Percentiles rank a stretch among this genome's conserved stretches.
phyloP scores from a whole-genome alignment of 92 coral and sea anemone species.

The Phenganax subtilis region DNA sequence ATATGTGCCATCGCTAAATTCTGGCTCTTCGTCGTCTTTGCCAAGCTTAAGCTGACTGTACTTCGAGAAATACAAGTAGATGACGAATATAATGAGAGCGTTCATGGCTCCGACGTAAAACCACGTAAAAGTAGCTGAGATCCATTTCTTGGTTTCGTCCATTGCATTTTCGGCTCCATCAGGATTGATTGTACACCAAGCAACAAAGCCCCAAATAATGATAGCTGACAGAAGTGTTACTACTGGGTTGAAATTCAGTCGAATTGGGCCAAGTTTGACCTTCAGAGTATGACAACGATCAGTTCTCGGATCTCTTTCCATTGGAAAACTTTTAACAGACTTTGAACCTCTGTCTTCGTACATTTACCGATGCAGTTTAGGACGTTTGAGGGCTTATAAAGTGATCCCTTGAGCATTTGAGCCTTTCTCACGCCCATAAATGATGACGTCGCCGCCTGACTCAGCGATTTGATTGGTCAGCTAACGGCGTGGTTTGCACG shows the following conservation, averaged over 20 bases:
- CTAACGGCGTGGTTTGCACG: background rate
- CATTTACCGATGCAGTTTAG: background rate
- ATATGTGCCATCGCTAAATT: slow-evolving; percentile 36
- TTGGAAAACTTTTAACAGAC: background rate
- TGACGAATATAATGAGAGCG: slow-evolving; percentile 25
- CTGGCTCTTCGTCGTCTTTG: slow-evolving; percentile 36
- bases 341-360: background rate
- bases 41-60: slow-evolving; percentile 38
- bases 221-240: slow-evolving; percentile 63
- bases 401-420: too few species aligned
- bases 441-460: background rate
- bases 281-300: slow-evolving; percentile 38
- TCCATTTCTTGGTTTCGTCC: slow-evolving; percentile 55
- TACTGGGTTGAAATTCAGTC: slow-evolving; percentile 62
- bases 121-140: slow-evolving; percentile 70
- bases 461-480: slow-evolving; percentile 6
- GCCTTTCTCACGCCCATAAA: too few species aligned
- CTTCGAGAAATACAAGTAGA: slow-evolving; percentile 42
- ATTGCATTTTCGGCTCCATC: slow-evolving; percentile 41
- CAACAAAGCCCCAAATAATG: slow-evolving; percentile 66
- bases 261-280: slow-evolving; percentile 36
- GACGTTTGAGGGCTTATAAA: background rate
- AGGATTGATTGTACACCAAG: slow-evolving; percentile 47
- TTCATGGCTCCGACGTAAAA: slow-evolving; percentile 44
- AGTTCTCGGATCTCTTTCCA: slow-evolving; percentile 7